These are phyloP conservation scores for Hippocampus guttulatus DNA, from an alignment of 2,113 vertebrate genomes.

Conservation along the genomic window DNA sequence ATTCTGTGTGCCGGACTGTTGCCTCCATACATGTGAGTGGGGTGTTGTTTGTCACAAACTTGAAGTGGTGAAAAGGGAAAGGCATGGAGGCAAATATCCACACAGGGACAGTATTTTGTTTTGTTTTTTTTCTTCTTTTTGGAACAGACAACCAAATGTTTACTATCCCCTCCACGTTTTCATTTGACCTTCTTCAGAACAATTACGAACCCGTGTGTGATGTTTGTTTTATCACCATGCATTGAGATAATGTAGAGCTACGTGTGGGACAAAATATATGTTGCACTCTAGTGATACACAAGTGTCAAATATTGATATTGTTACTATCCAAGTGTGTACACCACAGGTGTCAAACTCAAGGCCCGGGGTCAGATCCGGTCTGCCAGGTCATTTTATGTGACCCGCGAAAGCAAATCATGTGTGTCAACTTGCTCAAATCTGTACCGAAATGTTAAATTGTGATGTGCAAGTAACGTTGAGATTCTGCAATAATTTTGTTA, in stretches of 20 bases:
- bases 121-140: slow-evolving; percentile 55
- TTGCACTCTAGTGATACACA: not conserved
- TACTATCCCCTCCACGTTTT: slow-evolving; percentile 40
- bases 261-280: not conserved
- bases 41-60: slow-evolving; percentile 48
- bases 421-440: too few species aligned
- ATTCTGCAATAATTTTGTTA: too few species aligned
- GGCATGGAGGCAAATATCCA: slow-evolving; percentile 50
- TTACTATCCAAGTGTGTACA: not conserved
- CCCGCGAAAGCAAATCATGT: too few species aligned
- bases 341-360: too few species aligned
- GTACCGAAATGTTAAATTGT: too few species aligned
- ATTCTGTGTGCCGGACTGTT: slow-evolving; percentile 33
- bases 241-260: not conserved
- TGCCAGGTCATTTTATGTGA: too few species aligned
- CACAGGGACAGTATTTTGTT: slow-evolving; percentile 39
- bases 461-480: too few species aligned
- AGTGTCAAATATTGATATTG: not conserved
- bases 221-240: slow-evolving; percentile 8
- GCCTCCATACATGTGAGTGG: slow-evolving; percentile 24
- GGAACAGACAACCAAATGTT: slow-evolving; percentile 54
- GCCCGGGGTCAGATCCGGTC: too few species aligned
- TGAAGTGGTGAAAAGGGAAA: slow-evolving; percentile 64
- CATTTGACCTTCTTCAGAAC: slow-evolving; percentile 61
- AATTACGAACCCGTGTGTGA: slow-evolving; percentile 3